Evolutionary conservation across 2,888 invertebrate genomes (phyloP), one percentile per base, ranked within the genome.

Genomic region (Lysandra coridon): DNA sequence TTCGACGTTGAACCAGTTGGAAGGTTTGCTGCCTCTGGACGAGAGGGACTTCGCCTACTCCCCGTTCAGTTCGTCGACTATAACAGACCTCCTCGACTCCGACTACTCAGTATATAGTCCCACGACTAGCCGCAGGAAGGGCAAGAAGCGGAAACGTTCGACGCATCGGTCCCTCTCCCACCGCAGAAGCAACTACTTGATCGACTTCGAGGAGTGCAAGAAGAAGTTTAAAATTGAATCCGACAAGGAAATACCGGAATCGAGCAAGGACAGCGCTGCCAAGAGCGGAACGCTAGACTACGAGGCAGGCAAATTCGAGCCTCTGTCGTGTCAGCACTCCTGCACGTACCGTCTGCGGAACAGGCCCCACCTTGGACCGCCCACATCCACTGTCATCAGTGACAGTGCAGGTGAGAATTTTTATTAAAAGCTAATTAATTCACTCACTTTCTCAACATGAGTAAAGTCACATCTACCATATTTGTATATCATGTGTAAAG

Each of bases 151-250:
- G 84, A 94, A 94, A 85, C 90, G 94, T 78, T 93, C 94, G 30
- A 85, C 88, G 78, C 91, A 93, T 85, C 91, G 91, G 79, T 92
- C 94, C 30, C 83, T 92, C 74, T 91, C 93, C n/a, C 88, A 86
- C 82, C 90, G 90, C 83, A 92, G 91, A 83, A 92, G 89, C 85
- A 89, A 87, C 86, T 89, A 84, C 83, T 85, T 90, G 82, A 85
- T 93, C 80, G 89, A 90, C 83, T 83, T 89, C 82, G 93, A 92
- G 80, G 90, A 91, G 84, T 90, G 88, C 84, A 88, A 90, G 85
- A 92, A 95, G 88, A 93, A 91, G 88, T 92, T 94, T 88, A 95
- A 95, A 93, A 95, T 95, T 93, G 95, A 95, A 88, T 83, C 88
- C 85, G 90, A 89, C 85, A 91, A 87, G 86, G 94, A 88, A 84